Evolutionary conservation across 2,797 vertebrate species (phyloP).

Genomic region (Eulemur coronatus): DNA sequence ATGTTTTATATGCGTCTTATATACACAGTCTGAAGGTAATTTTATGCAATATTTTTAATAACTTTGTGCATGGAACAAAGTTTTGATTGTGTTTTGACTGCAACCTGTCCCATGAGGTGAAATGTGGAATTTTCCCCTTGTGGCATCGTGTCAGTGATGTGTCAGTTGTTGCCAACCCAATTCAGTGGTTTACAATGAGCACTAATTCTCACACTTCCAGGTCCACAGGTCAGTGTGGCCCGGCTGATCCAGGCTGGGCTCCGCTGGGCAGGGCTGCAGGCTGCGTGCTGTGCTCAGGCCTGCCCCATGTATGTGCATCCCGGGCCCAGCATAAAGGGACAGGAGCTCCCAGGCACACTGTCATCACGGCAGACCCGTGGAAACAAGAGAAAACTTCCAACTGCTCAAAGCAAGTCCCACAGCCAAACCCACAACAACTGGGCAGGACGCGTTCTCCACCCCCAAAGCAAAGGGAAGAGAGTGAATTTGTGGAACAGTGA

Average conservation of each 20-base stretch:
- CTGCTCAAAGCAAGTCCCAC: not conserved
- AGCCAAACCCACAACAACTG: not conserved
- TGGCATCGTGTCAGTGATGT: not conserved
- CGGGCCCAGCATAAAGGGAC: accelerated
- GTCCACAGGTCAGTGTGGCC: not conserved
- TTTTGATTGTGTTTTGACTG: not conserved
- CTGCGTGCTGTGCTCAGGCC: not conserved
- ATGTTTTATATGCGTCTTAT: not conserved
- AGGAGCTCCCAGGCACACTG: accelerated
- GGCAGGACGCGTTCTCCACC: accelerated
- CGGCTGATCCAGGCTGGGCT: not conserved
- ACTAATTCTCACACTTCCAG: accelerated
- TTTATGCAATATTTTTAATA: not conserved
- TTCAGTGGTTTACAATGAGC: too few relatives aligned
- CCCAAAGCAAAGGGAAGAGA: not conserved
- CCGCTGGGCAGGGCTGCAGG: accelerated
- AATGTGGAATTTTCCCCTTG: not conserved
- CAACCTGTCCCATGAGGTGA: not conserved
- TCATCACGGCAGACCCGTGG: not conserved
- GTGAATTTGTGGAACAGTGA: not conserved
- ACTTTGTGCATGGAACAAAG: not conserved
- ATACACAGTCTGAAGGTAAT: not conserved
- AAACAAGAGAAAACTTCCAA: not conserved
- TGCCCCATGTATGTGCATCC: accelerated
- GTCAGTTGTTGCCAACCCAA: not conserved